Percentiles rank a stretch among this genome's conserved stretches.
These are phyloP conservation scores for Polylopha cassiicola DNA, from an alignment of 2,888 invertebrate species.

Conservation along the genomic window DNA sequence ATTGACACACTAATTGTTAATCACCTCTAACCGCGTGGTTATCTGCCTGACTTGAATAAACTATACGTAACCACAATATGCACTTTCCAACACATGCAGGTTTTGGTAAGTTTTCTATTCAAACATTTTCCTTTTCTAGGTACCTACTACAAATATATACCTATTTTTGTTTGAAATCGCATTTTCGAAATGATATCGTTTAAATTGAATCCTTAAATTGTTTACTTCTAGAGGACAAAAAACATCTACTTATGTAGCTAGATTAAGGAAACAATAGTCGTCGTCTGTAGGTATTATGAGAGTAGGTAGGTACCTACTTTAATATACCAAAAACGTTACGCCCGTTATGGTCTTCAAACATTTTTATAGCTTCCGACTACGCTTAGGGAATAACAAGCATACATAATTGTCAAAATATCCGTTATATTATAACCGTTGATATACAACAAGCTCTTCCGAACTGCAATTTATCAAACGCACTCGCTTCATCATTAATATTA, in stretches of 20 bases:
- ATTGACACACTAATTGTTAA: constrained; percentile 61
- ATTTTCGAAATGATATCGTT: constrained; percentile 31
- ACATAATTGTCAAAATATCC: too few species aligned
- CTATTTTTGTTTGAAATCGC: constrained; percentile 48
- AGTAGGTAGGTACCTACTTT: too few species aligned
- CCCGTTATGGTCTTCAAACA: too few species aligned
- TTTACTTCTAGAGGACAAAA: too few species aligned
- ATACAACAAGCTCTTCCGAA: constrained; percentile 7
- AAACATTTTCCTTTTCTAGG: constrained; percentile 17
- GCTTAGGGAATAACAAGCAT: too few species aligned
- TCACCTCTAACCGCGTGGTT: constrained; percentile 39
- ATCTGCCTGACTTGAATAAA: constrained; percentile 32
- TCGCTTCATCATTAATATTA: constrained; percentile 18
- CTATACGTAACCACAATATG: constrained; percentile 31
- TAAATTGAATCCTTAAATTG: constrained; percentile 19
- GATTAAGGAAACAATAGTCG: too few species aligned
- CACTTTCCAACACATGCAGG: constrained; percentile 35
- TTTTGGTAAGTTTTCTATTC: constrained; percentile 8
- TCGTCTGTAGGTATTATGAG: too few species aligned
- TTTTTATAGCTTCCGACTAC: too few species aligned
- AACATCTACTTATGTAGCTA: too few species aligned
- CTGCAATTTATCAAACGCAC: constrained; percentile 5
- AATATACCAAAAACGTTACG: too few species aligned
- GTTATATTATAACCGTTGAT: too few species aligned
- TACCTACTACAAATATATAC: constrained; percentile 11